phyloP scores from a whole-genome alignment of 2,797 vertebrate genomes.

The Catharus ustulatus region DNA sequence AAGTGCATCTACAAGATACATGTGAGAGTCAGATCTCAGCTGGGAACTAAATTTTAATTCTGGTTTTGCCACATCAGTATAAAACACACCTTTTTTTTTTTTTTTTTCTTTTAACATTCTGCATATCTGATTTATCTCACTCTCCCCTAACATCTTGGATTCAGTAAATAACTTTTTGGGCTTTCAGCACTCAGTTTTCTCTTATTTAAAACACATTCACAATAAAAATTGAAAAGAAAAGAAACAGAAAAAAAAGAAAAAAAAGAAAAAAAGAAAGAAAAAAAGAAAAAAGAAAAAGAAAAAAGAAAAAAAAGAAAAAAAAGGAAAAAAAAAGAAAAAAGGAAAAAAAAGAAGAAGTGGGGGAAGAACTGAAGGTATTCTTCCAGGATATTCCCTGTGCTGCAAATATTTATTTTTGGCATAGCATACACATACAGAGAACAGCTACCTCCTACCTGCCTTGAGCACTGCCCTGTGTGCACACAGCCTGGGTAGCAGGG shows the following conservation, averaged over 20 bases:
- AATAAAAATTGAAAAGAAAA: background rate
- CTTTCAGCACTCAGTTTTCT: background rate
- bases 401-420: constrained; percentile 32
- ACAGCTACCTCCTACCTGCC: background rate
- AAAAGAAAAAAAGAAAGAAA: no score
- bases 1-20: background rate
- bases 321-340: no score
- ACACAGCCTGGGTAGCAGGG: fast-evolving
- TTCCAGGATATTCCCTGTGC: background rate
- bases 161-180: constrained; percentile 32
- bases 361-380: background rate
- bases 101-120: background rate
- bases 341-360: background rate
- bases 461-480: background rate
- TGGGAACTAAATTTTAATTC: background rate
- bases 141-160: constrained; percentile 4
- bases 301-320: background rate
- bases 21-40: background rate
- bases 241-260: background rate
- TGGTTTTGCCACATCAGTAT: background rate
- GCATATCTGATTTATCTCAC: background rate
- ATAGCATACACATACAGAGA: background rate
- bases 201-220: background rate
- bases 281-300: no score
- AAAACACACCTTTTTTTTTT: background rate